phyloP scores from a whole-genome alignment of 2,113 vertebrate genomes.

The Syngnathus typhle region DNA sequence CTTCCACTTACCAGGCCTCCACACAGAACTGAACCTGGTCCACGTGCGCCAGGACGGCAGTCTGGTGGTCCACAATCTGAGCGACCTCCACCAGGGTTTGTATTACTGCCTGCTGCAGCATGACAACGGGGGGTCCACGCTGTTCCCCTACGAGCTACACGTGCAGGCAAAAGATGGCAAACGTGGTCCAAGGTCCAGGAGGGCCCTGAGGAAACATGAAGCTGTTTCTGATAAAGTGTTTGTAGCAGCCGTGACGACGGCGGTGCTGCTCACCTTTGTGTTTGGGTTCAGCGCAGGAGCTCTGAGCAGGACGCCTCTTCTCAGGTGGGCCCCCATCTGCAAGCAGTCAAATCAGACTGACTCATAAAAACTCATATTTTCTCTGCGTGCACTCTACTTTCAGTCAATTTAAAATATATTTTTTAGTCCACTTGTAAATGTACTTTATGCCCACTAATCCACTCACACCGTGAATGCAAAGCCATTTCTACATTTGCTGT shows the following conservation, averaged over 20 bases:
- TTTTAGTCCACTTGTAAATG: no score
- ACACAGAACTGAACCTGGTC: constrained; percentile 24
- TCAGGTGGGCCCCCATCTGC: constrained; percentile 36
- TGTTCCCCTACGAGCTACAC: constrained; percentile 45
- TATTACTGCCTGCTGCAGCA: constrained; percentile 65
- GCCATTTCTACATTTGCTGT: neutral
- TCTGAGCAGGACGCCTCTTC: constrained; percentile 46
- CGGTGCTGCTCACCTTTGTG: constrained; percentile 66
- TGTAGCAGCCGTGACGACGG: constrained; percentile 51
- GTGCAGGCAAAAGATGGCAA: neutral
- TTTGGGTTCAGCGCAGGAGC: constrained; percentile 66
- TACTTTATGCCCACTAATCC: no score
- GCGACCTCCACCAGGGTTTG: constrained; percentile 53
- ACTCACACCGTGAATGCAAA: no score
- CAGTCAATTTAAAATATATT: no score
- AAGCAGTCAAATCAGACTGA: no score
- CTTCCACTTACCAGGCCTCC: constrained; percentile 20
- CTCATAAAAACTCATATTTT: no score
- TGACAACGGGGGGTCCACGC: constrained; percentile 14
- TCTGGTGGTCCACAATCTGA: constrained; percentile 48
- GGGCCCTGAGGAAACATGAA: neutral
- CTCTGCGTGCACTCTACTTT: no score
- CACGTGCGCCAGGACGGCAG: constrained; percentile 45
- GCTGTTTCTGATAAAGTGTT: constrained; percentile 32
- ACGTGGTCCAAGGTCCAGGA: constrained; percentile 1